phyloP scores from a whole-genome alignment of 2,888 invertebrate species.

The Drosophila lutescens region DNA sequence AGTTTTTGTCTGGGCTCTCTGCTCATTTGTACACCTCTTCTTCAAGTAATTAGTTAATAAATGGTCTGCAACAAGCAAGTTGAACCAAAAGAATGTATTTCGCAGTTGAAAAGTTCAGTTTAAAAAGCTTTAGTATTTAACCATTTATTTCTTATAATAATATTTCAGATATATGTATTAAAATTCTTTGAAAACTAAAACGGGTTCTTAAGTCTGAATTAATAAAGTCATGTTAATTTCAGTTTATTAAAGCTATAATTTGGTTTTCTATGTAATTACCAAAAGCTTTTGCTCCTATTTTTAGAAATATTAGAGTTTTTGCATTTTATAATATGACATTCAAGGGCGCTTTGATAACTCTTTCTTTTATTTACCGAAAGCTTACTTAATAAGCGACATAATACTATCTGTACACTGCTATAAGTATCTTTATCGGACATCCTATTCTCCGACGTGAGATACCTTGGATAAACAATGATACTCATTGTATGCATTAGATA shows the following conservation, averaged over 20 bases:
- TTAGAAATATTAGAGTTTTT: neutral
- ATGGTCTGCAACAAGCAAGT: neutral
- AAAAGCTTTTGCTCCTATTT: neutral
- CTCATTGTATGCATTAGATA: slow-evolving; percentile 33
- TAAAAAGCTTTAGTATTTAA: neutral
- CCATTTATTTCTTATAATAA: neutral
- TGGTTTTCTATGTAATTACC: neutral
- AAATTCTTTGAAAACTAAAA: neutral
- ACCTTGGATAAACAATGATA: slow-evolving; percentile 15
- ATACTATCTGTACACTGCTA: neutral
- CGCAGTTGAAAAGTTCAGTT: neutral
- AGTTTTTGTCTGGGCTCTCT: slow-evolving; percentile 4
- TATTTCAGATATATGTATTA: neutral
- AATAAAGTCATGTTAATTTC: neutral
- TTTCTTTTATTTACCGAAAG: neutral
- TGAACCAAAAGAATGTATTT: slow-evolving; percentile 11
- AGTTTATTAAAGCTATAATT: neutral
- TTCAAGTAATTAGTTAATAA: slow-evolving; percentile 29
- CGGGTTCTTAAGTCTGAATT: neutral
- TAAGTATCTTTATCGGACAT: slow-evolving; percentile 19
- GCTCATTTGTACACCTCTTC: slow-evolving; percentile 18
- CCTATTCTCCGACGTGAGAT: slow-evolving; percentile 29
- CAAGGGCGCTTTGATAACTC: neutral
- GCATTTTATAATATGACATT: too few species aligned
- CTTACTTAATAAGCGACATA: neutral